These are phyloP conservation scores for Harpagoxenus sublaevis DNA, from an alignment of 2,888 invertebrate species.

Conservation along the genomic window DNA sequence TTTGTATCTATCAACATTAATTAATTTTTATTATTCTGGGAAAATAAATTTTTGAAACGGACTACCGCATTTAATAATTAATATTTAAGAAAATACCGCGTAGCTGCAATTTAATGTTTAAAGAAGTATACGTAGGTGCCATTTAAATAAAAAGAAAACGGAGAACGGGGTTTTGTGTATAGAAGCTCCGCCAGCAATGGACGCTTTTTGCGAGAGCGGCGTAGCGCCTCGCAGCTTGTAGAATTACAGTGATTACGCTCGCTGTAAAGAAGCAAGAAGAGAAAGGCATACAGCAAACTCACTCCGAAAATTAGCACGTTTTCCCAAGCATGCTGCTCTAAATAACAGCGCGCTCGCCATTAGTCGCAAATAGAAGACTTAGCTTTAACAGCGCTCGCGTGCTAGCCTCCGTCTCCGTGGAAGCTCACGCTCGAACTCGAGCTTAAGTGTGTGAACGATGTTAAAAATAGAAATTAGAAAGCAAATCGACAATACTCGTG, in stretches of 20 bases:
- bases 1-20: neutral
- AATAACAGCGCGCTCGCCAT: conserved; percentile 46
- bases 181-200: conserved; percentile 20
- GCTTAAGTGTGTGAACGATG: neutral
- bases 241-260: conserved; percentile 52
- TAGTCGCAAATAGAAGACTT: conserved; percentile 37
- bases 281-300: conserved; percentile 48
- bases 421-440: conserved; percentile 11
- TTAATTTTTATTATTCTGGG: neutral
- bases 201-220: conserved; percentile 35
- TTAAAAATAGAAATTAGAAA: neutral
- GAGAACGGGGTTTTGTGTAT: neutral
- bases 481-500: neutral
- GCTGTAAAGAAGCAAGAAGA: conserved; percentile 49
- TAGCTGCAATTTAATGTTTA: conserved; percentile 25
- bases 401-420: neutral
- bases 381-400: conserved; percentile 43
- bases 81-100: neutral
- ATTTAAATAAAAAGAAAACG: conserved; percentile 25
- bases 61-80: neutral
- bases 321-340: conserved; percentile 42
- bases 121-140: conserved; percentile 14
- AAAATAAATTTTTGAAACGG: neutral
- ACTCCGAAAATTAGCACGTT: conserved; percentile 52
- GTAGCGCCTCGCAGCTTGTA: conserved; percentile 32